Evolutionary conservation across 1,140 invertebrate species (phyloP), one percentile per base, ranked within the genome.

Genomic region (Caenorhabditis briggsae): DNA sequence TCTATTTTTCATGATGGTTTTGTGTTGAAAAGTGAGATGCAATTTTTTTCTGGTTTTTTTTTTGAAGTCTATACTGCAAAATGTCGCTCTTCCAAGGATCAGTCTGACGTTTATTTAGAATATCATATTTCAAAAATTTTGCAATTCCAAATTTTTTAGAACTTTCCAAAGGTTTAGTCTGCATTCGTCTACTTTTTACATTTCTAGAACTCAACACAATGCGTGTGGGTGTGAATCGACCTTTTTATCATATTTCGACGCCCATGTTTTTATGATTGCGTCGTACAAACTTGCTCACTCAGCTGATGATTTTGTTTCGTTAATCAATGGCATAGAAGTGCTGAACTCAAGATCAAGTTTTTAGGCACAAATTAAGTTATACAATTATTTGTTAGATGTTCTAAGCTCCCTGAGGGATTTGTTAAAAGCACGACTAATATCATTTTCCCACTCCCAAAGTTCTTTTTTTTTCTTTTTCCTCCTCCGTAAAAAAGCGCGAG

Each of bases 221-320:
- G 43, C 43, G 6, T 14, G 64, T 70, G 64, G 64, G 41, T 70
- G 64, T 70, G 33, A 33, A n/a, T n/a, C 41, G 64, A 8, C 64
- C 41, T 46, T 70, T 70, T 70, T 25, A 25, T 70, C 18, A 61
- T 5, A 33, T 33, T 33, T 14, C 11, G 23, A 61, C 59, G 20
- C 59, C 59, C 23, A 2, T n/a, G 8, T n/a, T 58, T 58, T 61
- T 9, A 61, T 61, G 23, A 14, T 61, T 33, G 33, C 59, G 23
- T 61, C 25, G 23, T 25, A 61, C 25, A 25, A 61, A 61, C 59
- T 61, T 61, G 59, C 59, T 61, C 59, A 61, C 59, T 61, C 59
- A 61, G 59, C 59, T 61, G 59, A 61, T 61, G 25, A 61, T 23
- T 8, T 16, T 61, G 59, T 61, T 61, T 61, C 59, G 23, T 61